Percentiles rank a stretch among this genome's conserved stretches.
Evolutionary conservation across 2,888 invertebrate genomes (phyloP).

Genomic region (Parelbella ahira): DNA sequence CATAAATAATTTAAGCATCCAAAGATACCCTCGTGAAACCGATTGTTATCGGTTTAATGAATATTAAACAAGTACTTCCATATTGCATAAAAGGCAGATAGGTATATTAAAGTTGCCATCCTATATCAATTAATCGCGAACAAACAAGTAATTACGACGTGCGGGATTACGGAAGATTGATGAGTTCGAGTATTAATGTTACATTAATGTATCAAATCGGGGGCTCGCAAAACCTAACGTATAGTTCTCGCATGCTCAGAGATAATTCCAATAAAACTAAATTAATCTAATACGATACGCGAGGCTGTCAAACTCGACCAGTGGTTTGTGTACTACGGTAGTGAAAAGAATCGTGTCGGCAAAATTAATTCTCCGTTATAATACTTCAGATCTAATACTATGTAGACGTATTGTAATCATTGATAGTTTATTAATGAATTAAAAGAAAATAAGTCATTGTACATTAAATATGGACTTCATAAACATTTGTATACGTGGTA

Average conservation of each 20-base stretch:
- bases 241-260: not conserved
- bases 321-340: too few relatives aligned
- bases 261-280: conserved; percentile 5
- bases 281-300: not conserved
- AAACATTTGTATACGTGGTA: too few relatives aligned
- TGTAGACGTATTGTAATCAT: too few relatives aligned
- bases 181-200: conserved; percentile 21
- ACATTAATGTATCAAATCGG: conserved; percentile 25
- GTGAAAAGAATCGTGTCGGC: too few relatives aligned
- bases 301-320: too few relatives aligned
- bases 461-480: too few relatives aligned
- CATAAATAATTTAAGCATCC: conserved; percentile 1
- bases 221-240: too few relatives aligned
- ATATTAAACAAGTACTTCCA: conserved; percentile 14
- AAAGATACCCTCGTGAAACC: conserved; percentile 1
- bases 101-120: conserved; percentile 15
- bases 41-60: conserved; percentile 15
- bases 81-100: conserved; percentile 3
- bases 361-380: too few relatives aligned
- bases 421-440: too few relatives aligned
- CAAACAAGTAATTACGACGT: conserved; percentile 52
- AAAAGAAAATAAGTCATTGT: too few relatives aligned
- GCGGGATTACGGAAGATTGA: conserved; percentile 32
- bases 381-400: too few relatives aligned
- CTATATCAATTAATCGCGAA: conserved; percentile 53